Evolutionary conservation across 1,140 invertebrate genomes (phyloP).

Genomic region (Papilio glaucus): DNA sequence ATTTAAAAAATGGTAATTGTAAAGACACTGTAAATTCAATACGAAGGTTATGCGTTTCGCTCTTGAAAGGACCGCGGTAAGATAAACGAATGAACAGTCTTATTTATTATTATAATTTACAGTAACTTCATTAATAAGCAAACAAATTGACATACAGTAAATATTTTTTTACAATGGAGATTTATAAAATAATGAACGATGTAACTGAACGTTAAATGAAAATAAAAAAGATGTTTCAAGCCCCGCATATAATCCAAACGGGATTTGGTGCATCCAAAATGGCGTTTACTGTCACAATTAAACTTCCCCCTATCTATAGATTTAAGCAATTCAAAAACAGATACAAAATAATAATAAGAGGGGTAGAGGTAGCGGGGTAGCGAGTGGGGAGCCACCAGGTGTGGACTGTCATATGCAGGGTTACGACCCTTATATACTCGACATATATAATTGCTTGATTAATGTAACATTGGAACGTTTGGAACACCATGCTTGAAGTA

Average conservation of each 20-base stretch:
- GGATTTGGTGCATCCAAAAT: conserved; percentile 73
- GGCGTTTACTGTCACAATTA: conserved; percentile 77
- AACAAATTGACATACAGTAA: background rate
- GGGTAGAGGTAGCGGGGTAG: conserved; percentile 61
- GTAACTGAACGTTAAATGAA: conserved; percentile 7
- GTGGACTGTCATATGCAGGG: conserved; percentile 59
- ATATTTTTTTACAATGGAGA: background rate
- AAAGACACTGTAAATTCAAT: too few relatives aligned
- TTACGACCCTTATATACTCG: conserved; percentile 67
- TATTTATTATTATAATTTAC: background rate
- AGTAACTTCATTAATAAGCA: background rate
- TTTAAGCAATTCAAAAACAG: conserved; percentile 78
- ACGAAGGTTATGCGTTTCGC: too few relatives aligned
- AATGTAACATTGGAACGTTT: conserved; percentile 41
- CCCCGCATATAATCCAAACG: conserved; percentile 47
- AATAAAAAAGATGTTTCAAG: conserved; percentile 27
- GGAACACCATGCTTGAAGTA: background rate
- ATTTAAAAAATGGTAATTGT: too few relatives aligned
- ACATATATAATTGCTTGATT: conserved; percentile 66
- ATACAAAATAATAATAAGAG: conserved; percentile 82
- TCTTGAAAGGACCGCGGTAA: too few relatives aligned
- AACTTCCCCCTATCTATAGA: conserved; percentile 70
- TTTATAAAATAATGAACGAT: background rate
- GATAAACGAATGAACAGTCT: too few relatives aligned
- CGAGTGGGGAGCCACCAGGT: conserved; percentile 58